Conservation (phyloP, 2,888 invertebrate species). For the Plusia festucae region DNA sequence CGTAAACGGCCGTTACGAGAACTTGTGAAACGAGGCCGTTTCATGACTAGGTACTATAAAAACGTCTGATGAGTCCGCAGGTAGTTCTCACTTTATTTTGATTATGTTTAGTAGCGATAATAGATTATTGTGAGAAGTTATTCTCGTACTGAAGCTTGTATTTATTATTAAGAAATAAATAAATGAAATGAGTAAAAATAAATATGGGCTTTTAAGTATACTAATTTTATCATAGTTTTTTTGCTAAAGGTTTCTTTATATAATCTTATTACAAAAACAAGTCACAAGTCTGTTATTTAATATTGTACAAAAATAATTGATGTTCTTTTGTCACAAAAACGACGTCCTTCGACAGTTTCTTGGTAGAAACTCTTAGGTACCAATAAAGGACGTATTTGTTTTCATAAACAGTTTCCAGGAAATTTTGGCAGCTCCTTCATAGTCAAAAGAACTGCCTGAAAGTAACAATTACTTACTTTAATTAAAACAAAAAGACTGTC, state of each 20-base stretch:
- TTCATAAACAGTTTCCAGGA: slow-evolving; percentile 24
- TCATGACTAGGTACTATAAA: slow-evolving; percentile 64
- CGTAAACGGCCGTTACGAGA: slow-evolving; percentile 69
- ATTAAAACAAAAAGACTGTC: slow-evolving; percentile 15
- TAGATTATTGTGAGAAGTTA: background rate
- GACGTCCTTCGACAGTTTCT: slow-evolving; percentile 2
- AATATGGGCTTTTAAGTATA: too few species aligned
- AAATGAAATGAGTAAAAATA: too few species aligned
- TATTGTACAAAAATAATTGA: background rate
- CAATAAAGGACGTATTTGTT: slow-evolving; percentile 21
- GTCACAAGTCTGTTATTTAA: background rate
- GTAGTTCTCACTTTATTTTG: slow-evolving; percentile 61
- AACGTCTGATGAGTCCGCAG: slow-evolving; percentile 54
- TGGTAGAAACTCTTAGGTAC: background rate
- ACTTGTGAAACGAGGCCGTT: slow-evolving; percentile 61
- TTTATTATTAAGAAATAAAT: too few species aligned
- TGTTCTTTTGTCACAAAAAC: background rate
- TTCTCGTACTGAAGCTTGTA: background rate
- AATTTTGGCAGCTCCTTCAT: slow-evolving; percentile 27
- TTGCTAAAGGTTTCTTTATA: too few species aligned
- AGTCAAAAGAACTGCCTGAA: slow-evolving; percentile 13
- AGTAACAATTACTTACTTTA: slow-evolving; percentile 30
- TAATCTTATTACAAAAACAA: background rate
- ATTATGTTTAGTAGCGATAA: background rate
- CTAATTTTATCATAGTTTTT: too few species aligned